Evolutionary conservation across 2,113 vertebrate genomes (phyloP), one percentile per base, ranked within the genome.

Genomic region (Astur gentilis): DNA sequence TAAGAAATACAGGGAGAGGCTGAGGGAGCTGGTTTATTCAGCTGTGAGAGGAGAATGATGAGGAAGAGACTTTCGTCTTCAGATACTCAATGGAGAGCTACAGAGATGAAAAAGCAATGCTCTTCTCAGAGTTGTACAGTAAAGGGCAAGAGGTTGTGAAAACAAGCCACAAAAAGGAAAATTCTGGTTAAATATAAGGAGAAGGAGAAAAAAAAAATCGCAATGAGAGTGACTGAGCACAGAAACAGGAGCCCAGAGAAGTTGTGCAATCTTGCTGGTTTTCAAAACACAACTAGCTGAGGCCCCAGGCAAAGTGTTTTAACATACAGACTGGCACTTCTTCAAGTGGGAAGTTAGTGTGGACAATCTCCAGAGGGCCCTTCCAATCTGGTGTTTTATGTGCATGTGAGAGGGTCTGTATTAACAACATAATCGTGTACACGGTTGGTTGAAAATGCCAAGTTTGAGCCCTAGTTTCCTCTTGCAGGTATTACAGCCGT

Each of bases 401-500:
- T 49, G 2, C 10, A 42, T 2, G 2, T 29, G 49, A 89, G 13
- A 45, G 4, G 6, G 2, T 66, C 16, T 62, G 2, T 64, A 15
- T 54, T 49, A 58, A 62, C 23, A 58, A 11, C 26, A 5, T 23
- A 72, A 72, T 7, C 1, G 0, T 16, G 13, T 18, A 31, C 5
- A 9, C 2, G 1, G 1, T n/a, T 60, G 4, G 21, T 86, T 73
- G 8, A 9, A 22, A 54, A 5, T 32, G 14, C 4, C 10, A 67
- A 50, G 9, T 67, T 31, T 60, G 21, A 86, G 17, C 11, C 5
- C 2, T 44, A 27, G 3, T 65, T 92, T 89, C 5, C 10, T 72
- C 14, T 83, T 34, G 45, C 4, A 9, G 15, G 13, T 36, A 13
- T 66, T 67, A n/a, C 8, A 60, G 16, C 32, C 19, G 3, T 31